Conservation (phyloP, 2,797 vertebrate genomes). For the Percopsis omiscomaycus region DNA sequence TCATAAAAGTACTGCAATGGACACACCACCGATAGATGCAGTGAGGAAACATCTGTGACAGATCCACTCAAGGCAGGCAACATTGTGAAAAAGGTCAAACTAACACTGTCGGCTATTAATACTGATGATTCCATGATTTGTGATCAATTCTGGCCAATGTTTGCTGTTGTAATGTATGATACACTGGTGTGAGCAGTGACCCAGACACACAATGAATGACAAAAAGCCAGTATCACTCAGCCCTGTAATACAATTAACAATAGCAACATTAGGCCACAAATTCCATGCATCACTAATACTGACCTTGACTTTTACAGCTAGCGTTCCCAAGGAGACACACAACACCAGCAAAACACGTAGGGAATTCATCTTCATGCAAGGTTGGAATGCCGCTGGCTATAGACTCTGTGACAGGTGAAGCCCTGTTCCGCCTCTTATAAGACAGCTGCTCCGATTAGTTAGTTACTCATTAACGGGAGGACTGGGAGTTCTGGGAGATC, state of each 20-base stretch:
- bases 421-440: constrained; percentile 43
- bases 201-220: no score
- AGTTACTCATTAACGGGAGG: constrained; percentile 50
- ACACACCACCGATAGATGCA: no score
- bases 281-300: constrained; percentile 21
- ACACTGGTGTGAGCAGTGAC: no score
- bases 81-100: no score
- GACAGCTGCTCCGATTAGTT: constrained; percentile 4
- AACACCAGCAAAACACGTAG: constrained; percentile 32
- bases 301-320: constrained; percentile 57
- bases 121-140: no score
- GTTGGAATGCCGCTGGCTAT: neutral
- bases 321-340: constrained; percentile 33
- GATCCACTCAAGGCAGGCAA: no score
- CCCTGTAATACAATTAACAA: neutral
- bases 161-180: no score
- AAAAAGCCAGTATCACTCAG: no score
- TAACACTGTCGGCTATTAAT: no score
- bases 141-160: no score
- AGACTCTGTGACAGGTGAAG: constrained; percentile 22
- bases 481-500: neutral
- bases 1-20: no score
- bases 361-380: constrained; percentile 52
- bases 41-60: no score
- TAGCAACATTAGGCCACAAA: neutral